A percentile compares a stretch with the other conserved stretches of the same genome.
Conservation (phyloP, 2,113 vertebrate genomes). For the Pampusana beccarii region DNA sequence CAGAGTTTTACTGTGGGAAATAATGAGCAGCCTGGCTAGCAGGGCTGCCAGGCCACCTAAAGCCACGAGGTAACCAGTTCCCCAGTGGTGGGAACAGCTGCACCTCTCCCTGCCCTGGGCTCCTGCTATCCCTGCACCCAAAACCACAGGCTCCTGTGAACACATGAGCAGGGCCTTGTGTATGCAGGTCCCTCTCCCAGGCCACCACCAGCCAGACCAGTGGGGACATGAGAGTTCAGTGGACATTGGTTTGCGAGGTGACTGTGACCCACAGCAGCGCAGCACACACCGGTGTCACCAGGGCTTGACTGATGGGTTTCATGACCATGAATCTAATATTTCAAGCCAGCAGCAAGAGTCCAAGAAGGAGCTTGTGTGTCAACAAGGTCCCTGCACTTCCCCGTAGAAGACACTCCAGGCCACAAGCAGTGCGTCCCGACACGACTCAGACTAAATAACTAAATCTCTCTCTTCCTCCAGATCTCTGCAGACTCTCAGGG, state of each 20-base stretch:
- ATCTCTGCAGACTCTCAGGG: background rate
- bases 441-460: background rate
- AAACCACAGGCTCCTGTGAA: accelerated
- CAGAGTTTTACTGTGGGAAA: background rate
- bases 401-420: background rate
- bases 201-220: accelerated
- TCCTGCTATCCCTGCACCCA: background rate
- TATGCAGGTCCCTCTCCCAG: background rate
- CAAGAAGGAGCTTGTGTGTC: background rate
- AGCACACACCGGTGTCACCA: background rate
- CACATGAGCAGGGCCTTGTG: accelerated
- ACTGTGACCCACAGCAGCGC: background rate
- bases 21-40: background rate
- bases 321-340: background rate
- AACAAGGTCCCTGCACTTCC: background rate
- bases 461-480: slow-evolving; percentile 9
- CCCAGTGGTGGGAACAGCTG: background rate
- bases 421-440: accelerated
- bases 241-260: accelerated
- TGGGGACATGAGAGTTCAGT: accelerated
- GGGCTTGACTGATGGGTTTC: background rate
- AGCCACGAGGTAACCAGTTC: accelerated
- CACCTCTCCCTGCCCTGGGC: accelerated
- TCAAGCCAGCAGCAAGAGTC: background rate
- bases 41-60: background rate